These are phyloP conservation scores for Caenorhabditis sp. DNA, from an alignment of 2,888 invertebrate genomes.

Conservation along the genomic window DNA sequence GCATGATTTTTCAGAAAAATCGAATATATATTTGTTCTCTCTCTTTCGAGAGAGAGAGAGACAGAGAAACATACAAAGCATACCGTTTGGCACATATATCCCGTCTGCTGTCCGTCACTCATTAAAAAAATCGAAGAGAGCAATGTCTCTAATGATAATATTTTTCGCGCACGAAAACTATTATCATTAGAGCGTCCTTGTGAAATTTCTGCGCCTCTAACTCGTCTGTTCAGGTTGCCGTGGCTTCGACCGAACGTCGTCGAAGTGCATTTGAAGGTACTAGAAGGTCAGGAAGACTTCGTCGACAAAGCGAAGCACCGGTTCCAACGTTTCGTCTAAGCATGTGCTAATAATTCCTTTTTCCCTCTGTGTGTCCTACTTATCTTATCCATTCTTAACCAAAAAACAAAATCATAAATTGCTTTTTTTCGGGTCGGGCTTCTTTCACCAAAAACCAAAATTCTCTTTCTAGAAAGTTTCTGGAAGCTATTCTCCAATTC, in stretches of 20 bases:
- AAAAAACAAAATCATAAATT: background rate
- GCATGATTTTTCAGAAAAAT: too few species aligned
- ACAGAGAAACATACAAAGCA: too few species aligned
- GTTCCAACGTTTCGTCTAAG: conserved; percentile 50
- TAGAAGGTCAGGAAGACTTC: conserved; percentile 37
- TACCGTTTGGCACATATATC: too few species aligned
- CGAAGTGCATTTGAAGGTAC: conserved; percentile 42
- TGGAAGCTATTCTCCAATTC: conserved; percentile 28
- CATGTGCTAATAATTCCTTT: conserved; percentile 39
- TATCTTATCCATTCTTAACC: background rate
- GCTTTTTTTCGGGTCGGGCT: conserved; percentile 1
- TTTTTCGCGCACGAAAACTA: background rate
- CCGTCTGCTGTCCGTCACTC: too few species aligned
- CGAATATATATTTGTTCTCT: too few species aligned
- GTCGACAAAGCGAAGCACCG: conserved; percentile 45
- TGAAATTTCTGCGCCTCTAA: background rate
- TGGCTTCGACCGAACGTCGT: conserved; percentile 30
- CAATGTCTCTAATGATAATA: too few species aligned
- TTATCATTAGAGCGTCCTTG: background rate
- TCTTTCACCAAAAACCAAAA: background rate
- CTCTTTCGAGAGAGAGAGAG: too few species aligned
- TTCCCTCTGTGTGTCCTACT: background rate
- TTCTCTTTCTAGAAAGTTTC: conserved; percentile 16
- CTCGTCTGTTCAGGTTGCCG: conserved; percentile 10
- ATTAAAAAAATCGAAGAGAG: too few species aligned